These are phyloP conservation scores for Drosophila lutescens DNA, from an alignment of 2,888 invertebrate species.

Conservation along the genomic window DNA sequence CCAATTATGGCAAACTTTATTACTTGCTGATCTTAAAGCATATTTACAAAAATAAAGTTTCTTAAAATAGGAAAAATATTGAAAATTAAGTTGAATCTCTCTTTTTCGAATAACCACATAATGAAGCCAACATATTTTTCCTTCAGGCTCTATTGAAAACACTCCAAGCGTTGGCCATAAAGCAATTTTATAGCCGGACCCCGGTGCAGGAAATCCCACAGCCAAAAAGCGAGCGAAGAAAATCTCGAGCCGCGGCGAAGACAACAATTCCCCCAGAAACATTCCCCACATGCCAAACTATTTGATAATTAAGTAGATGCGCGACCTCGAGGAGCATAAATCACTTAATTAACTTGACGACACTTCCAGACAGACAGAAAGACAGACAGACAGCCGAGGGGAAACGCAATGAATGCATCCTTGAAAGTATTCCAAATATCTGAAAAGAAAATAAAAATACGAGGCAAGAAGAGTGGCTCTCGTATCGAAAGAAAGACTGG, in stretches of 20 bases:
- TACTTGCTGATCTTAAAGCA: conserved; percentile 14
- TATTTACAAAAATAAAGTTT: background rate
- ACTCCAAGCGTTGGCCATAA: conserved; percentile 66
- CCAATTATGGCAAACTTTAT: conserved; percentile 12
- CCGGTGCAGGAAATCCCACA: conserved; percentile 21
- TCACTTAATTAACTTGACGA: conserved; percentile 81
- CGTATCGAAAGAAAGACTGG: conserved; percentile 54
- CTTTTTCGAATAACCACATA: background rate
- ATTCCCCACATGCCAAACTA: conserved; percentile 78
- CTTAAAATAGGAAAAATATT: background rate
- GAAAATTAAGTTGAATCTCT: background rate
- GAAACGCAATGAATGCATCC: conserved; percentile 59
- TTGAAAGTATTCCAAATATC: conserved; percentile 75
- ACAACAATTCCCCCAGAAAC: conserved; percentile 69
- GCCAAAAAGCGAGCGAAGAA: conserved; percentile 22
- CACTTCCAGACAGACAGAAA: conserved; percentile 68
- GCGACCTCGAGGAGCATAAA: conserved; percentile 77
- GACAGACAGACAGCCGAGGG: conserved; percentile 26
- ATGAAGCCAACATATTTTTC: conserved; percentile 1
- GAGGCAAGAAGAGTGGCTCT: conserved; percentile 13
- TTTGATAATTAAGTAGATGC: conserved; percentile 79
- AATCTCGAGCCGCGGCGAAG: conserved; percentile 48
- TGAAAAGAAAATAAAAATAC: conserved; percentile 37
- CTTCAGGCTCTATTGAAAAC: conserved; percentile 26
- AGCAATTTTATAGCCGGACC: conserved; percentile 64